A percentile compares a stretch with the other conserved stretches of the same genome.
These are phyloP conservation scores for Ochropleura plecta DNA, from an alignment of 2,888 invertebrate genomes.

Conservation along the genomic window DNA sequence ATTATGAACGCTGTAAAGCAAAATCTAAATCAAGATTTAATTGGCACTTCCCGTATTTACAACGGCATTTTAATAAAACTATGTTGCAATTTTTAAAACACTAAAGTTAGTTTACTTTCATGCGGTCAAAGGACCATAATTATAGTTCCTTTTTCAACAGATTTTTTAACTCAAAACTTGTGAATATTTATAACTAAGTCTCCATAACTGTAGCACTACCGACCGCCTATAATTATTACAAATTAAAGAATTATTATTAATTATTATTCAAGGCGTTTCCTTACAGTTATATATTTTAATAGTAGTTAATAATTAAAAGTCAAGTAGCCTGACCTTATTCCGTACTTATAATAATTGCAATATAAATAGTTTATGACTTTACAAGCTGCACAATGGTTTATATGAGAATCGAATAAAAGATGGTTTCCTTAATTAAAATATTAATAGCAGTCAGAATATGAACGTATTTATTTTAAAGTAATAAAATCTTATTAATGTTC, in stretches of 20 bases:
- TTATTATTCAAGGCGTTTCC: conserved; percentile 78
- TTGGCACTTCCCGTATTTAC: conserved; percentile 14
- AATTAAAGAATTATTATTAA: conserved; percentile 69
- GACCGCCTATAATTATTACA: conserved; percentile 68
- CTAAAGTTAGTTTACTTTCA: conserved; percentile 30
- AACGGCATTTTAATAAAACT: conserved; percentile 29
- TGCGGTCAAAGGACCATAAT: neutral
- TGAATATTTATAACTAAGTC: conserved; percentile 57
- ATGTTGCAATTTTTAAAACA: conserved; percentile 39
- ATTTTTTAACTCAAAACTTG: conserved; percentile 28
- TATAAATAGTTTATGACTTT: conserved; percentile 71
- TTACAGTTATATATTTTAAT: conserved; percentile 80
- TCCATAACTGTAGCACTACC: conserved; percentile 44
- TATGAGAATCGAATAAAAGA: conserved; percentile 63
- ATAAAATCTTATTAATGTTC: conserved; percentile 31
- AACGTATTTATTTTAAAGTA: conserved; percentile 37
- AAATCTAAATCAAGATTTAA: conserved; percentile 23
- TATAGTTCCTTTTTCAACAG: conserved; percentile 34
- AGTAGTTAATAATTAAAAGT: conserved; percentile 79
- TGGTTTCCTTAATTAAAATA: conserved; percentile 68
- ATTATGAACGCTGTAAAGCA: conserved; percentile 11
- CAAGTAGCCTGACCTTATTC: conserved; percentile 76
- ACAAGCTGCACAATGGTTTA: conserved; percentile 60
- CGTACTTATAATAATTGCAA: conserved; percentile 68
- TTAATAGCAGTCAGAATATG: conserved; percentile 50